Conservation (phyloP, 2,113 vertebrate genomes). For the Apeltes quadracus region DNA sequence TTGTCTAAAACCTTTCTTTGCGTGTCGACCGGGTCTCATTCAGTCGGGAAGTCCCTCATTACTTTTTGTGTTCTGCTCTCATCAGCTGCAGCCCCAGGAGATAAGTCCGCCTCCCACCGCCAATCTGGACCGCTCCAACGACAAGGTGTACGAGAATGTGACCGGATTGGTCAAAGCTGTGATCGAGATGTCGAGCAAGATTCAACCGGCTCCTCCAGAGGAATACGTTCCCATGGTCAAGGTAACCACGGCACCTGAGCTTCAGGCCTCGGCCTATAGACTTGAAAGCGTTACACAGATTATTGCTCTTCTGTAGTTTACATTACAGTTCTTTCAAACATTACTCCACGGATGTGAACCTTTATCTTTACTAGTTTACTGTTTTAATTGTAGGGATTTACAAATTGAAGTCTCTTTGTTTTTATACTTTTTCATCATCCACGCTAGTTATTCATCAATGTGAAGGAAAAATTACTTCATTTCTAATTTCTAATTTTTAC, state of each 20-base stretch:
- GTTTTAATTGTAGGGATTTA: neutral
- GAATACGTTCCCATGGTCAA: conserved; percentile 99
- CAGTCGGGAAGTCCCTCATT: neutral
- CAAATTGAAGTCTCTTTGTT: neutral
- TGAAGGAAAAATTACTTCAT: neutral
- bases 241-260: conserved; percentile 74
- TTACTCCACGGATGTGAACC: neutral
- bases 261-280: neutral
- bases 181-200: conserved; percentile 99
- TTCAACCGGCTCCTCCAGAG: conserved; percentile 94
- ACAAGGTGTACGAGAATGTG: conserved; percentile 98
- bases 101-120: conserved; percentile 97
- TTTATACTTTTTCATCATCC: neutral
- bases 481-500: neutral
- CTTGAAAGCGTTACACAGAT: neutral
- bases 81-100: conserved; percentile 95
- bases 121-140: conserved; percentile 96
- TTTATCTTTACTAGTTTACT: neutral
- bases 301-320: neutral
- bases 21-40: neutral
- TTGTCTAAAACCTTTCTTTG: conserved; percentile 2
- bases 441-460: neutral
- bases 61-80: conserved; percentile 9
- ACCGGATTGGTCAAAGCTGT: conserved; percentile 97
- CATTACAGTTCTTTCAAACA: neutral